Evolutionary conservation across 1,140 invertebrate genomes (phyloP).

Genomic region (Thaumetopoea pityocampa): DNA sequence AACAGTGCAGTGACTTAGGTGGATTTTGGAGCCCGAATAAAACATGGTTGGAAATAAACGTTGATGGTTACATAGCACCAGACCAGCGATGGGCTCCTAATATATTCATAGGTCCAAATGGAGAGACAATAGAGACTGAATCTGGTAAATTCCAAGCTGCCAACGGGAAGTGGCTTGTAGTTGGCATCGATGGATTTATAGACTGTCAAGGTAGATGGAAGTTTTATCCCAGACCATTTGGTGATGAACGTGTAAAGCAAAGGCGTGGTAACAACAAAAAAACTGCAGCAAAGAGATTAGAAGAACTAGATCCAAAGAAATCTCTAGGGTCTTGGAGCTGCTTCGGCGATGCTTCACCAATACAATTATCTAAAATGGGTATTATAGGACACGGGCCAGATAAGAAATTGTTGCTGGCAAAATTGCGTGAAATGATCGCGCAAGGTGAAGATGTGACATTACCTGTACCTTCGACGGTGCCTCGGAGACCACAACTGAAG

Average conservation of each 20-base stretch:
- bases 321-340: conserved; percentile 56
- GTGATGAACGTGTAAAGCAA: conserved; percentile 16
- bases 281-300: conserved; percentile 3
- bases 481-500: conserved; percentile 24
- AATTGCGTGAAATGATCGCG: conserved; percentile 38
- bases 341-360: conserved; percentile 50
- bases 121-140: conserved; percentile 48
- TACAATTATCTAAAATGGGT: conserved; percentile 50
- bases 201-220: conserved; percentile 48
- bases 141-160: conserved; percentile 51
- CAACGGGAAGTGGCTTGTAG: conserved; percentile 52
- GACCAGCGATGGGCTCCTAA: conserved; percentile 59
- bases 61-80: conserved; percentile 55
- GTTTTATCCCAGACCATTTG: conserved; percentile 34
- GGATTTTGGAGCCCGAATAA: conserved; percentile 62
- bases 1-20: conserved; percentile 63
- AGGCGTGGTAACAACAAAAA: conserved; percentile 12
- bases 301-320: background rate
- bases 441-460: conserved; percentile 51
- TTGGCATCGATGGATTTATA: conserved; percentile 59
- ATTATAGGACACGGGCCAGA: conserved; percentile 59
- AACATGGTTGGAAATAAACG: conserved; percentile 61
- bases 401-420: conserved; percentile 41
- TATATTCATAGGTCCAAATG: conserved; percentile 49
- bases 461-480: conserved; percentile 39